phyloP scores from a whole-genome alignment of 2,113 vertebrate genomes.

The Mobula hypostoma region DNA sequence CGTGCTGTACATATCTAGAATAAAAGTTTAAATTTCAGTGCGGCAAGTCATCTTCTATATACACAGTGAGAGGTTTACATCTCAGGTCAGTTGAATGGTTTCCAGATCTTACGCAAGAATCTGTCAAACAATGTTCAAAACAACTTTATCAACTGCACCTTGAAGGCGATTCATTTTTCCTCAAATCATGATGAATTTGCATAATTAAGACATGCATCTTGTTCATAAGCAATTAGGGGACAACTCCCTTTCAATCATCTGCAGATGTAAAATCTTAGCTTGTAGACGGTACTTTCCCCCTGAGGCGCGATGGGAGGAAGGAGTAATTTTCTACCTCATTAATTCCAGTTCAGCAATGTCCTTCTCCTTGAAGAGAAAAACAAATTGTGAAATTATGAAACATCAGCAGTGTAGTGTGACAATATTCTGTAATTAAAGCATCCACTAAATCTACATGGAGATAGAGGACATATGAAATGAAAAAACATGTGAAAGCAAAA shows the following conservation, averaged over 20 bases:
- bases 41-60: not conserved
- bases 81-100: not conserved
- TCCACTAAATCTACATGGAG: not conserved
- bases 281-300: not conserved
- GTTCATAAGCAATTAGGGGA: slow-evolving; percentile 6
- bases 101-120: not conserved
- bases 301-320: not conserved
- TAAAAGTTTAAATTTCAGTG: too few species aligned
- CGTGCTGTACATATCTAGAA: too few species aligned
- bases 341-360: slow-evolving; percentile 23
- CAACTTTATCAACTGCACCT: not conserved
- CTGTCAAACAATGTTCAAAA: not conserved
- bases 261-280: not conserved
- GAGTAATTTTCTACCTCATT: slow-evolving; percentile 19
- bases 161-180: not conserved
- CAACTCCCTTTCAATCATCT: slow-evolving; percentile 2
- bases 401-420: not conserved
- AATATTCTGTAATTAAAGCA: not conserved
- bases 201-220: not conserved
- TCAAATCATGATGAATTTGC: not conserved
- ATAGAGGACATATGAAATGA: not conserved
- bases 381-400: slow-evolving; percentile 5
- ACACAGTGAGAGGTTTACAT: not conserved
- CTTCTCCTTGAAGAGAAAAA: not conserved
- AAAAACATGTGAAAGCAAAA: not conserved